phyloP scores from a whole-genome alignment of 2,888 invertebrate genomes.

The Drosophila anomalipes region DNA sequence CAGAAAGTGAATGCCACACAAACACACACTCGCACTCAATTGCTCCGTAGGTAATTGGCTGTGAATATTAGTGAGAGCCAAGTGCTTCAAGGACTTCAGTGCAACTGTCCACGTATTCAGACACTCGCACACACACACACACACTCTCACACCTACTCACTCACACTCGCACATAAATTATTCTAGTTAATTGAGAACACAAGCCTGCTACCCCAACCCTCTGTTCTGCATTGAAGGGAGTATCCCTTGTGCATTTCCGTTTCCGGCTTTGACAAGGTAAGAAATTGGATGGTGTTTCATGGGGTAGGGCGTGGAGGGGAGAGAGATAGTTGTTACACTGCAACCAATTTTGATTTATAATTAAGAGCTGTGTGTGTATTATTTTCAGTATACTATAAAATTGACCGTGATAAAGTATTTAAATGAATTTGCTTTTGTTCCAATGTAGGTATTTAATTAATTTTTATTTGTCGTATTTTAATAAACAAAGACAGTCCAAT shows the following conservation, averaged over 20 bases:
- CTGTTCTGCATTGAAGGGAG: conserved; percentile 10
- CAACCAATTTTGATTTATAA: neutral
- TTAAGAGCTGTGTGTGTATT: neutral
- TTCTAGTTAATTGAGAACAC: conserved; percentile 49
- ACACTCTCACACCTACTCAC: neutral
- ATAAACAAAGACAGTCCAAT: neutral
- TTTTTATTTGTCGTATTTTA: neutral
- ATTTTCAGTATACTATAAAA: neutral
- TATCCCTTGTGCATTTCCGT: conserved; percentile 63
- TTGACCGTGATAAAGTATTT: neutral
- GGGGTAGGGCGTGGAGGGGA: neutral
- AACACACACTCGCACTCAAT: neutral
- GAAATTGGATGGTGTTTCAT: neutral
- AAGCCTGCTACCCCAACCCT: neutral
- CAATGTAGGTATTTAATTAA: neutral
- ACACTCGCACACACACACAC: neutral
- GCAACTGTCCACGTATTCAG: conserved; percentile 2
- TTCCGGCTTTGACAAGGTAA: conserved; percentile 63
- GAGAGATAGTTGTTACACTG: neutral
- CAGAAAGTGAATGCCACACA: conserved; percentile 35
- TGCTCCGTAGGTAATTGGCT: conserved; percentile 19
- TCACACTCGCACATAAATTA: conserved; percentile 36
- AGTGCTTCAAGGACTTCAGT: conserved; percentile 47
- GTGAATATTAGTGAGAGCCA: conserved; percentile 14
- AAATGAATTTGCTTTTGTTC: neutral